Base-by-base conservation (phyloP, 2,113 vertebrate genomes). In the Channa argus region DNA sequence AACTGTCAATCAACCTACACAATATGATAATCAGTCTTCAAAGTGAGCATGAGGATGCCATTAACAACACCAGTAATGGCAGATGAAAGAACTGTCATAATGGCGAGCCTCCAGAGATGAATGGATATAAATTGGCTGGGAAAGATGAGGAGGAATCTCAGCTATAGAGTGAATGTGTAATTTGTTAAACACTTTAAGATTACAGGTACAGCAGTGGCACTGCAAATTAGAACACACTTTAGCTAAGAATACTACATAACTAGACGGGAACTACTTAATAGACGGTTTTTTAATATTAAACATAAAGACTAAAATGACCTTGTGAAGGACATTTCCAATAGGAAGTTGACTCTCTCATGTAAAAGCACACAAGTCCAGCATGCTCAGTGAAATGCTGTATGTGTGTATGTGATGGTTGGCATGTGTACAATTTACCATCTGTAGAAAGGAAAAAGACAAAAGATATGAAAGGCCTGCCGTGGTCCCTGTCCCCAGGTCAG, bases 1-100 rank as follows among this genome's bases (percentile, higher is more conserved):
- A 94, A 89, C 88, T 89, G 90, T 92, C 93, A 94, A 88, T 95
- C 94, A 92, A 75, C 66, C 47, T n/a, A 55, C 84, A 76, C 74
- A 80, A 85, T 92, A 92, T 94, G 90, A 88, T 92, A 89, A 93
- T 91, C 82, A 86, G 83, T 87, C 82, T 88, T 87, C 72, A 84
- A 91, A 91, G 85, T 84, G 73, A 79, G 83, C 68, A 72, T 70
- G 64, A 82, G 73, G 82, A 88, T 77, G 79, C 72, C 87, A 90
- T 92, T 91, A 93, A 79, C 80, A 71, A 34, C 38, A 77, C 71
- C 63, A 76, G 73, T 86, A 80, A 89, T 85, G 79, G 79, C 74
- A 83, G 85, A 87, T 80, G 83, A 86, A 90, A 89, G 59, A 79
- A 80, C 73, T 72, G 86, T 81, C 81, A 89, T 85, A 88, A 87